These are phyloP conservation scores for Falcunculus frontatus DNA, from an alignment of 2,113 vertebrate genomes.

Conservation along the genomic window DNA sequence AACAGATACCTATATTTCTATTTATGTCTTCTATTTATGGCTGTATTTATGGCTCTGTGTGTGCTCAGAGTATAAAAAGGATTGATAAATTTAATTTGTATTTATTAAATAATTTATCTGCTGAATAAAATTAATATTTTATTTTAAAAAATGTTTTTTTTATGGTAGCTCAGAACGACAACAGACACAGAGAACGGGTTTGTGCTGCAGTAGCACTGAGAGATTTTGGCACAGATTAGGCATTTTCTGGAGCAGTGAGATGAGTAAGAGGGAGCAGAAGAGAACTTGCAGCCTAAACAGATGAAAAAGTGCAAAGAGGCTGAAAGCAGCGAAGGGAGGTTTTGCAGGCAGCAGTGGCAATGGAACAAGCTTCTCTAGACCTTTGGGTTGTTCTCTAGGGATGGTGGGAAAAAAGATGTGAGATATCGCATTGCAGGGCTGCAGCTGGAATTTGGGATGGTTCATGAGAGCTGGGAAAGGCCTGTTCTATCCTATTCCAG, in stretches of 20 bases:
- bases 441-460: background rate
- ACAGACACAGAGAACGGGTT: background rate
- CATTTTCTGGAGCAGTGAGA: background rate
- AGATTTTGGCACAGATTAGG: background rate
- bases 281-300: background rate
- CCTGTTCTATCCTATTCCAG: background rate
- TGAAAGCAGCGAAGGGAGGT: background rate
- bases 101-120: slow-evolving; percentile 57
- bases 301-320: background rate
- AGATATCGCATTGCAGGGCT: accelerated
- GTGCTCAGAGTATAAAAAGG: background rate
- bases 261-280: background rate
- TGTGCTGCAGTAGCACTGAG: background rate
- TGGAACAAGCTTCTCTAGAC: background rate
- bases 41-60: slow-evolving; percentile 23
- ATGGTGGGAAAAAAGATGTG: background rate
- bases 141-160: background rate
- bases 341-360: background rate
- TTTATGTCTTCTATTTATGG: slow-evolving; percentile 61
- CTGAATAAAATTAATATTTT: slow-evolving; percentile 25
- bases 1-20: background rate
- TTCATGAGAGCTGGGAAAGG: background rate
- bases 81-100: background rate
- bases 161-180: background rate
- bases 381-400: background rate